These are phyloP conservation scores for Zosterops japonicus DNA, from an alignment of 2,113 vertebrate species.

Conservation along the genomic window DNA sequence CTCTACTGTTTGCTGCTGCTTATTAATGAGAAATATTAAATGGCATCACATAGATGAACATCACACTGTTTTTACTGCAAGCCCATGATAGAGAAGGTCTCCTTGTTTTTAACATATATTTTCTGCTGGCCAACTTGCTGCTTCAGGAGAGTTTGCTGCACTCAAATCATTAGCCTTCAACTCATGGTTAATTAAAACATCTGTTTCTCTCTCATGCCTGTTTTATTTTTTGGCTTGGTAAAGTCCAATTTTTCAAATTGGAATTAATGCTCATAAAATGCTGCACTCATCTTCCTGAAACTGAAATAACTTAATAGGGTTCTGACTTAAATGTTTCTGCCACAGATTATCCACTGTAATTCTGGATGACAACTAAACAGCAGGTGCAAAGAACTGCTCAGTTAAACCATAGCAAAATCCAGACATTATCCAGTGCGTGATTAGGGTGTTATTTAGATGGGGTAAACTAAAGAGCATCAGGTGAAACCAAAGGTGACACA, in stretches of 20 bases:
- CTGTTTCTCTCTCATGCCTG: neutral
- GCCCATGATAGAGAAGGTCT: neutral
- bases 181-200: neutral
- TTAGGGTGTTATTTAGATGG: neutral
- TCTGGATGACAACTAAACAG: neutral
- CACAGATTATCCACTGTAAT: neutral
- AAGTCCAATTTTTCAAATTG: neutral
- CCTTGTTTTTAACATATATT: neutral
- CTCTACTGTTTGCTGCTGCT: neutral
- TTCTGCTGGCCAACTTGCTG: neutral
- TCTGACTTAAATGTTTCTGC: neutral
- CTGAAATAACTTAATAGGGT: neutral
- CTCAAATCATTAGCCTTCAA: neutral
- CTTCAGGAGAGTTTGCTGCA: neutral
- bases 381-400: neutral
- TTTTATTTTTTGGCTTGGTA: neutral
- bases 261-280: neutral
- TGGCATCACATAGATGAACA: neutral
- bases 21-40: neutral
- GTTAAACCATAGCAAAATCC: neutral
- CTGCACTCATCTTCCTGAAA: neutral
- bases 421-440: neutral
- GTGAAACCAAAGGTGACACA: neutral
- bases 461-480: neutral
- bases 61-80: neutral